Percentiles rank a stretch among this genome's conserved stretches.
Conservation (phyloP, 2,797 vertebrate species). For the Aulostomus chinensis region DNA sequence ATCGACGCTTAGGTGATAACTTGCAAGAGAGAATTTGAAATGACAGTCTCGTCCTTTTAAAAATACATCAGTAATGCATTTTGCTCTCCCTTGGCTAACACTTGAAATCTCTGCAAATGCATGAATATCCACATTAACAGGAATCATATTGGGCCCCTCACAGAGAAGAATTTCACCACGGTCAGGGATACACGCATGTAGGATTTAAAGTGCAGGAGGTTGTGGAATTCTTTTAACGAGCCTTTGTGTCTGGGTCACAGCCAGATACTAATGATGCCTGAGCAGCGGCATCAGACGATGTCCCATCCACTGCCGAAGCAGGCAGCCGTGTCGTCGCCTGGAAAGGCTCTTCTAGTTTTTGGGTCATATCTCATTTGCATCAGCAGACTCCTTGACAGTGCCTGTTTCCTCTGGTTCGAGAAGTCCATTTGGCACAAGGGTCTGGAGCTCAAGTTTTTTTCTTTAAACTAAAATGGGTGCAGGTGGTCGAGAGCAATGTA, state of each 20-base stretch:
- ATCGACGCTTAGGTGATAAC: slow-evolving; percentile 51
- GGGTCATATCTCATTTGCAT: slow-evolving; percentile 17
- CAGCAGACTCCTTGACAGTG: slow-evolving; percentile 15
- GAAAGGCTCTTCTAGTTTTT: slow-evolving; percentile 23
- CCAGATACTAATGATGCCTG: slow-evolving; percentile 38
- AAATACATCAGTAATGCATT: slow-evolving; percentile 18
- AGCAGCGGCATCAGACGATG: slow-evolving; percentile 26
- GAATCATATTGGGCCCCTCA: slow-evolving; percentile 57
- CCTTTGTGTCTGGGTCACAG: slow-evolving; percentile 39
- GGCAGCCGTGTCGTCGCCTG: slow-evolving; percentile 22
- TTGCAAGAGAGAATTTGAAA: slow-evolving; percentile 11
- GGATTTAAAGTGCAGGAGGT: slow-evolving; percentile 78
- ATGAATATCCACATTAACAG: slow-evolving; percentile 44
- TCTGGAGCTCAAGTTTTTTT: slow-evolving; percentile 16
- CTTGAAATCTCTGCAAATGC: slow-evolving; percentile 25
- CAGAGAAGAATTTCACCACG: slow-evolving; percentile 28
- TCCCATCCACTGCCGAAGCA: slow-evolving; percentile 13
- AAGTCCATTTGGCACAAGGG: slow-evolving; percentile 30
- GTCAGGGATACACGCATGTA: slow-evolving; percentile 36
- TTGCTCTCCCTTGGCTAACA: slow-evolving; percentile 21
- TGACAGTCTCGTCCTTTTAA: slow-evolving; percentile 11
- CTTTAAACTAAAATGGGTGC: not conserved
- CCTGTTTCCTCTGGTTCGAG: slow-evolving; percentile 26
- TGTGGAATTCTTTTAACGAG: slow-evolving; percentile 64
- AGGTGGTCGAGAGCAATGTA: too few relatives aligned